Evolutionary conservation across 2,113 vertebrate genomes (phyloP).

Genomic region (Aspidoscelis tigris): DNA sequence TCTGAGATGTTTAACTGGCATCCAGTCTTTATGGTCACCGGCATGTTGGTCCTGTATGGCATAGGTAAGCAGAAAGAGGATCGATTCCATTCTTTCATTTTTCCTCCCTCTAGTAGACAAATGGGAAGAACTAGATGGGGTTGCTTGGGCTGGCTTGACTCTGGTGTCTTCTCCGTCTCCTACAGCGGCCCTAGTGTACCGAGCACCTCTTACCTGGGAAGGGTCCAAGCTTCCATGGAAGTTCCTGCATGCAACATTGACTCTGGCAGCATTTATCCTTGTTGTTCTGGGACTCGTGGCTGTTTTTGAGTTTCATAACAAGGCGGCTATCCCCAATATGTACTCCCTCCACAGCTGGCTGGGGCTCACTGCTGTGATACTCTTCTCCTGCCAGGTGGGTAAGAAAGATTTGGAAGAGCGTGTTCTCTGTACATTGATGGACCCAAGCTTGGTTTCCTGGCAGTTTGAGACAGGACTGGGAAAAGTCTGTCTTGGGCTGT

Average conservation of each 20-base stretch:
- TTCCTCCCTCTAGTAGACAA: too few species aligned
- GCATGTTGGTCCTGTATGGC: slow-evolving; percentile 88
- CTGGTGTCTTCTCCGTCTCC: not conserved
- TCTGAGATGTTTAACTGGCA: slow-evolving; percentile 89
- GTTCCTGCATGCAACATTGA: slow-evolving; percentile 77
- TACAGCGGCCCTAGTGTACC: slow-evolving; percentile 86
- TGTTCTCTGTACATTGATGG: not conserved
- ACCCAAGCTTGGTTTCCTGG: not conserved
- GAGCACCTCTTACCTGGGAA: slow-evolving; percentile 83
- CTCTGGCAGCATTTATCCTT: slow-evolving; percentile 77
- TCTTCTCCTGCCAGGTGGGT: slow-evolving; percentile 89
- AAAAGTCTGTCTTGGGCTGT: too few species aligned
- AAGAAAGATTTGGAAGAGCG: not conserved
- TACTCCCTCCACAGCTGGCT: slow-evolving; percentile 97
- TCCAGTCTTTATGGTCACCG: slow-evolving; percentile 89
- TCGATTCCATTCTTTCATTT: not conserved
- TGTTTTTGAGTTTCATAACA: slow-evolving; percentile 83
- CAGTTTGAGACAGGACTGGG: accelerated
- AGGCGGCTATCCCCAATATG: slow-evolving; percentile 71
- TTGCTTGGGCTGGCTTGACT: not conserved
- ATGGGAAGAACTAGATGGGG: not conserved
- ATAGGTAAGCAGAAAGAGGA: slow-evolving; percentile 78
- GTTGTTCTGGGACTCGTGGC: slow-evolving; percentile 84
- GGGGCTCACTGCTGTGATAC: slow-evolving; percentile 79
- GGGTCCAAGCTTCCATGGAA: slow-evolving; percentile 90